Conservation (phyloP, 2,113 vertebrate genomes). For the Collichthys lucidus region DNA sequence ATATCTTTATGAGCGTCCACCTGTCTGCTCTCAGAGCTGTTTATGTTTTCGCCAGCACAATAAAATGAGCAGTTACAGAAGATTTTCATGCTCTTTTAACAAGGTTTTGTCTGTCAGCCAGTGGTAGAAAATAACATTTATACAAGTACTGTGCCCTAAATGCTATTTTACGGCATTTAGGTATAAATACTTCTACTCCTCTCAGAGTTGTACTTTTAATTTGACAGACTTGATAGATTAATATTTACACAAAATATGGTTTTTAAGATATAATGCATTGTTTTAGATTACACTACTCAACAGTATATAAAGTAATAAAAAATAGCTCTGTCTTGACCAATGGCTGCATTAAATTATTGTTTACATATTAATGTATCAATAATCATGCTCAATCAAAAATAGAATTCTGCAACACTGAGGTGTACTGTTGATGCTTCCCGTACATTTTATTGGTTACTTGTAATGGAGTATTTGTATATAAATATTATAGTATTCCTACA, state of each 20-base stretch:
- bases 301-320: background rate
- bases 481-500: background rate
- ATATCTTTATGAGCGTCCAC: background rate
- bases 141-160: too few relatives aligned
- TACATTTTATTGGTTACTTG: background rate
- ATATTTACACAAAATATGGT: background rate
- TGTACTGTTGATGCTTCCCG: background rate
- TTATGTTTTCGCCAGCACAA: background rate
- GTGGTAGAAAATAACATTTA: background rate
- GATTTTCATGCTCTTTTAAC: background rate
- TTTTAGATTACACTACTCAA: background rate
- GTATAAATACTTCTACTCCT: background rate
- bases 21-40: slow-evolving; percentile 15
- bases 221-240: background rate
- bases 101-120: background rate
- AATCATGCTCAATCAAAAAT: background rate
- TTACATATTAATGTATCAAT: background rate
- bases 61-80: background rate
- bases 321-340: background rate
- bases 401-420: background rate
- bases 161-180: too few relatives aligned
- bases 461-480: background rate
- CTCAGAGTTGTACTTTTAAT: background rate
- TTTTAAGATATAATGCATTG: background rate
- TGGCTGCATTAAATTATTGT: background rate